Conservation (phyloP, 2,797 vertebrate species). For the Sciaenops ocellatus region DNA sequence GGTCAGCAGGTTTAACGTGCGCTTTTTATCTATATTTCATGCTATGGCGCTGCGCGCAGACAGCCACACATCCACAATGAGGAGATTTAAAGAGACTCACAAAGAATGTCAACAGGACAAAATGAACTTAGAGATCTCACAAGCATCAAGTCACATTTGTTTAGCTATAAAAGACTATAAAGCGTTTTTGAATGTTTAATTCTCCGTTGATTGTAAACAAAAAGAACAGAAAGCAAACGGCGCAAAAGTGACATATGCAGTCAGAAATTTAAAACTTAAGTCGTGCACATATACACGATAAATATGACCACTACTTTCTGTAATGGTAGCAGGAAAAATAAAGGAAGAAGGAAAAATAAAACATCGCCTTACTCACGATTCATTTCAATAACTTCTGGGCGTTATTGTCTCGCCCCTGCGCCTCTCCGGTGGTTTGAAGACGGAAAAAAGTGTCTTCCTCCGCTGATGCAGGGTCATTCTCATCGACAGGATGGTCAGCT, state of each 20-base stretch:
- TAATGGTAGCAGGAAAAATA: neutral
- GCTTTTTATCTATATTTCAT: conserved; percentile 79
- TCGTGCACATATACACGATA: neutral
- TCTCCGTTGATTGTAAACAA: conserved; percentile 12
- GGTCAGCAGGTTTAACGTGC: conserved; percentile 89
- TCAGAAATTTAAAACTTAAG: conserved; percentile 4
- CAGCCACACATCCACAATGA: conserved; percentile 49
- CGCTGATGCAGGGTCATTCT: conserved; percentile 28
- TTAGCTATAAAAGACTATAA: neutral
- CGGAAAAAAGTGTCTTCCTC: conserved; percentile 65
- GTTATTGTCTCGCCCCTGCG: conserved; percentile 70
- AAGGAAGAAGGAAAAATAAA: conserved; percentile 6
- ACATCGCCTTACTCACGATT: conserved; percentile 76
- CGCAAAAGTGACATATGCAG: conserved; percentile 48
- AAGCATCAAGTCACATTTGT: conserved; percentile 15
- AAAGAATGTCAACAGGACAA: conserved; percentile 22
- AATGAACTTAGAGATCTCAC: neutral
- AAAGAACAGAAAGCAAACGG: conserved; percentile 10
- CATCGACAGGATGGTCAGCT: conserved; percentile 23
- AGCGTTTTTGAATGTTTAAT: conserved; percentile 10
- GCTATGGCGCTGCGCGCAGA: conserved; percentile 64
- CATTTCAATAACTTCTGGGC: conserved; percentile 78
- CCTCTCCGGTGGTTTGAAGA: conserved; percentile 55
- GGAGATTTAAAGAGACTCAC: conserved; percentile 47
- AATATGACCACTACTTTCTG: neutral